These are phyloP conservation scores for Chromis chromis DNA, from an alignment of 2,797 vertebrate species.

Conservation along the genomic window DNA sequence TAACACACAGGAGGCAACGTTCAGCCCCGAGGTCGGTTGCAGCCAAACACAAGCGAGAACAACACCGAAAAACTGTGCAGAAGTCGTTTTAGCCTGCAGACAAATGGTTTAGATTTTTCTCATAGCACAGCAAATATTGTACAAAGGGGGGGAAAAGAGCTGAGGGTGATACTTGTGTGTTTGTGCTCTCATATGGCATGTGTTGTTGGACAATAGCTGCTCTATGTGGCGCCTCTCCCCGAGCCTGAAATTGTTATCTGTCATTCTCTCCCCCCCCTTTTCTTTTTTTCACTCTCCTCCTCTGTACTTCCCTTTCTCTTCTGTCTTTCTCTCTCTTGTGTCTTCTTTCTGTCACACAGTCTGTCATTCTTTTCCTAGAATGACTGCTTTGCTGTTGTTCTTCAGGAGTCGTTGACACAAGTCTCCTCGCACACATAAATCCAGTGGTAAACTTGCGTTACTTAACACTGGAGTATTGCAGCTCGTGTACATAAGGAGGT, in stretches of 20 bases:
- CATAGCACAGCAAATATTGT: constrained; percentile 40
- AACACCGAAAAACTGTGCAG: constrained; percentile 6
- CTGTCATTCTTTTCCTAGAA: constrained; percentile 36
- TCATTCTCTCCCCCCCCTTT: constrained; percentile 40
- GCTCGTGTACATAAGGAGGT: background rate
- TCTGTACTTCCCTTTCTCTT: constrained; percentile 1
- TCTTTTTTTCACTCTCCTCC: background rate
- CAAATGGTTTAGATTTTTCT: constrained; percentile 62
- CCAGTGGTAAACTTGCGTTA: background rate
- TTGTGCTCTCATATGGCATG: constrained; percentile 42
- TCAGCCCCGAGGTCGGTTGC: constrained; percentile 1
- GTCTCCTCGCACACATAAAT: background rate
- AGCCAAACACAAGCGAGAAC: background rate
- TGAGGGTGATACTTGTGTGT: constrained; percentile 37
- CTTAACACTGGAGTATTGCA: background rate
- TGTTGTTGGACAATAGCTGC: constrained; percentile 69
- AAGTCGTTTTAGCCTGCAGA: constrained; percentile 40
- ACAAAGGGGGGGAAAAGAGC: constrained; percentile 10
- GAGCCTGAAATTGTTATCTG: constrained; percentile 60
- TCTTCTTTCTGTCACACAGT: constrained; percentile 21
- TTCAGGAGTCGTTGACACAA: background rate
- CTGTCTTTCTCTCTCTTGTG: constrained; percentile 6
- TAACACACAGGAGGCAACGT: background rate
- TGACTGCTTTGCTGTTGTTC: constrained; percentile 25
- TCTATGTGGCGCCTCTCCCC: constrained; percentile 66